Percentiles rank a stretch among this genome's conserved stretches.
These are phyloP conservation scores for Copidosoma floridanum DNA, from an alignment of 1,140 invertebrate genomes.

Conservation along the genomic window DNA sequence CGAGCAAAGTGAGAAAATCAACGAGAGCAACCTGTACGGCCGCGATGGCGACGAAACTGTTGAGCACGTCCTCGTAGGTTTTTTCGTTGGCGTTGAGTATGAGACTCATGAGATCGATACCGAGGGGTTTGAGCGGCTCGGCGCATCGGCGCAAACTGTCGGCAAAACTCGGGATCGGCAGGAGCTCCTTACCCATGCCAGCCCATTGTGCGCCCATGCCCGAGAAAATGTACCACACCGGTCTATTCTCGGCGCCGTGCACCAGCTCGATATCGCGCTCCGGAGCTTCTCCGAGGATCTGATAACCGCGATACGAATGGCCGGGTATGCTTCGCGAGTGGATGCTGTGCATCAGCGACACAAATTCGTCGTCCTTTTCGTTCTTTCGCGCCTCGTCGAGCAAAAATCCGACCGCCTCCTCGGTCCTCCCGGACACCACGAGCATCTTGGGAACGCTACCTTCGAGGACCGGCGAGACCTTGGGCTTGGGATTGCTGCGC, in stretches of 20 bases:
- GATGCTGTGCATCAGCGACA: constrained; percentile 74
- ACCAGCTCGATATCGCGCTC: constrained; percentile 47
- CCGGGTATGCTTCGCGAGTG: constrained; percentile 67
- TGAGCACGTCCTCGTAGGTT: constrained; percentile 78
- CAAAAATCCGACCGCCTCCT: constrained; percentile 72
- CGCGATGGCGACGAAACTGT: constrained; percentile 91
- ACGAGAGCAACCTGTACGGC: constrained; percentile 92
- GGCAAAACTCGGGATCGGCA: constrained; percentile 78
- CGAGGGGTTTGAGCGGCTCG: constrained; percentile 71
- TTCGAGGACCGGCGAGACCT: constrained; percentile 58
- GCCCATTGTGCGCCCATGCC: constrained; percentile 97
- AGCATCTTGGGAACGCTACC: constrained; percentile 68
- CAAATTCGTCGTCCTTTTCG: constrained; percentile 71
- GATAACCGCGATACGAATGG: constrained; percentile 76
- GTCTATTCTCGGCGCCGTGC: constrained; percentile 63
- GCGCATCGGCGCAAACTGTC: constrained; percentile 75
- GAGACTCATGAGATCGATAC: constrained; percentile 78
- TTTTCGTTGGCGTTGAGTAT: constrained; percentile 73
- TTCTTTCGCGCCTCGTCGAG: constrained; percentile 62
- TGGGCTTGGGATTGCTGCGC: constrained; percentile 73
- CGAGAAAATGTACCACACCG: constrained; percentile 92
- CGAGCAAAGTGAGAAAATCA: constrained; percentile 76
- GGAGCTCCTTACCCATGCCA: constrained; percentile 85
- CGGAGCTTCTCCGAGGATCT: constrained; percentile 62
- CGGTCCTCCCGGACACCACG: constrained; percentile 79